phyloP scores from a whole-genome alignment of 1,140 invertebrate species.

The Acyrthosiphon pisum region DNA sequence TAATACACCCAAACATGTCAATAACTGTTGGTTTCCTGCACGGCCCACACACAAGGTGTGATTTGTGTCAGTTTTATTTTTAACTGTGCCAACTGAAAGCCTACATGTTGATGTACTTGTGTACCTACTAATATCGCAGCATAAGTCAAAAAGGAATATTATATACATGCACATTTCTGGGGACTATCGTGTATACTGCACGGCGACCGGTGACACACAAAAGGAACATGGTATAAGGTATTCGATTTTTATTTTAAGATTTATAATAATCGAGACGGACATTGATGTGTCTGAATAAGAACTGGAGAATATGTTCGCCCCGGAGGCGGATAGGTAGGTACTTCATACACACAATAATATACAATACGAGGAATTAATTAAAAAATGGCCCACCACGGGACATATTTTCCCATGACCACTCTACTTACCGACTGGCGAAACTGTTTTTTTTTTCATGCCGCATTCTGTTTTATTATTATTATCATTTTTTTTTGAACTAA shows the following conservation, averaged over 20 bases:
- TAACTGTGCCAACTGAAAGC: not conserved
- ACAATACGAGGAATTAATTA: constrained; percentile 57
- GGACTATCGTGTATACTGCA: not conserved
- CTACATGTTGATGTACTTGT: not conserved
- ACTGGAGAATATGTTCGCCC: constrained; percentile 23
- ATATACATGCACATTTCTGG: not conserved
- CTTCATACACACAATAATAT: constrained; percentile 49
- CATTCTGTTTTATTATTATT: constrained; percentile 41
- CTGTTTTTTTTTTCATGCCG: constrained; percentile 49
- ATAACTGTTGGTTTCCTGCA: constrained; percentile 4
- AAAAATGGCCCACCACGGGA: constrained; percentile 56
- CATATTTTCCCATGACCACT: constrained; percentile 57
- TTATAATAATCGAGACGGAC: constrained; percentile 54
- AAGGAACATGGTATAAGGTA: constrained; percentile 40
- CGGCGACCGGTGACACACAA: constrained; percentile 43
- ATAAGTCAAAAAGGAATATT: not conserved
- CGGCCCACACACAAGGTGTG: constrained; percentile 34
- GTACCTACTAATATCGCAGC: not conserved
- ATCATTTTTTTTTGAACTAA: not conserved
- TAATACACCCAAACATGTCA: constrained; percentile 29
- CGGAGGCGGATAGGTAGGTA: constrained; percentile 44
- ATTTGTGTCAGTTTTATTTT: constrained; percentile 28
- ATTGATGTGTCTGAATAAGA: constrained; percentile 53
- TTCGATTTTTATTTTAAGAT: constrained; percentile 40
- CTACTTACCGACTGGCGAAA: constrained; percentile 56